These are phyloP conservation scores for Epirrhoe tristata DNA, from an alignment of 2,888 invertebrate genomes.

Conservation along the genomic window DNA sequence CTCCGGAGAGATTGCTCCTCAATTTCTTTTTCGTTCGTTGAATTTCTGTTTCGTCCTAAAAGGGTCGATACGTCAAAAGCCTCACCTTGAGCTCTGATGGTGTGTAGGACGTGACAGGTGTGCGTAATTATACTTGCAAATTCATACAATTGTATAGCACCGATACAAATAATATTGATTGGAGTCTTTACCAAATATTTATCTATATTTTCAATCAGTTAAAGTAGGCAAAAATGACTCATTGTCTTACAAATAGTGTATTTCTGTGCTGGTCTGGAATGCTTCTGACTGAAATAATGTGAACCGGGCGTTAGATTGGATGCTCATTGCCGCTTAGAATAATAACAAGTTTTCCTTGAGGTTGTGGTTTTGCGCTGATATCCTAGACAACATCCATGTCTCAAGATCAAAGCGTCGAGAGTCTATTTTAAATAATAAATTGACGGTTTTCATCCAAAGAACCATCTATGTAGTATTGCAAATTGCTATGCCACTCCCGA, in stretches of 20 bases:
- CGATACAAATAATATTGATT: not conserved
- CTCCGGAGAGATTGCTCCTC: not conserved
- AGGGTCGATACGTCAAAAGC: not conserved
- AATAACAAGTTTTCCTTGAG: no score
- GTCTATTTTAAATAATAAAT: not conserved
- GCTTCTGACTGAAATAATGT: no score
- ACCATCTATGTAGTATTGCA: not conserved
- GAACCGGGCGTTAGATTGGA: no score
- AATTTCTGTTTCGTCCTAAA: not conserved
- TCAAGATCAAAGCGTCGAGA: not conserved
- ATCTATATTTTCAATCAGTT: not conserved
- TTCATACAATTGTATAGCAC: not conserved
- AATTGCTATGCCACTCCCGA: slow-evolving; percentile 9
- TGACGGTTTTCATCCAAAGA: not conserved
- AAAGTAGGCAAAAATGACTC: no score
- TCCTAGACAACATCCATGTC: no score
- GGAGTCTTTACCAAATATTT: not conserved
- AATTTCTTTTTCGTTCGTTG: not conserved
- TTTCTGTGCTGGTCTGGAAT: no score
- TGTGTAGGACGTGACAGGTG: not conserved
- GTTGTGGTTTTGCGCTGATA: no score
- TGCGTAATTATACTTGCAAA: not conserved
- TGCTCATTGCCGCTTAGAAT: no score
- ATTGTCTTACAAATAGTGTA: no score
- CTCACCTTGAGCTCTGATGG: not conserved